Base-by-base conservation (phyloP, 2,113 vertebrate species). In the Bombycilla garrulus region DNA sequence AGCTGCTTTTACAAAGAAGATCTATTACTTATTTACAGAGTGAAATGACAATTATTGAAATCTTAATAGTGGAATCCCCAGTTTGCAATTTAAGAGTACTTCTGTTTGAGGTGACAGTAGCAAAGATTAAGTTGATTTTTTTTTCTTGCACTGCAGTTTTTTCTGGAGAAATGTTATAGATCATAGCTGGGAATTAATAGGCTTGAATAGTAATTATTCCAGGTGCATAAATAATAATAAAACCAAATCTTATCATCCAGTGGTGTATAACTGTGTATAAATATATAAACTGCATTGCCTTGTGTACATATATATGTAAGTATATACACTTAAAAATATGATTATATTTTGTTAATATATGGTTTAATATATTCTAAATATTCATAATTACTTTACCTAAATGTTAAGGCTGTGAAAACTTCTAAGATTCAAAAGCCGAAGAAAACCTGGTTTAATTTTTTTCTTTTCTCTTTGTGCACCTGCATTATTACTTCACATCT, bases 11-110 rank as follows among this genome's bases (percentile, higher is more conserved):
- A 88, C 56, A 88, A 91, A 92, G 72, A 44, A n/a, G 64, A 54
- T 67, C 70, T 71, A 67, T 91, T 81, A 85, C 64, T 86, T 96
- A 33, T 20, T 92, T 95, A 69, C 42, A 51, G 13, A 24, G 78
- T 38, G 60, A 95, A 77, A 73, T 31, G 57, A 26, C 45, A 89
- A 29, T 96, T 93, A 89, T 48, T 90, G 50, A 81, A 79, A 69
- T 86, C 33, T 87, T 94, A 79, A 50, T 64, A 50, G 22, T 42
- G 54, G n/a, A 78, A 65, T 88, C 53, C 83, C 78, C 47, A n/a
- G n/a, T 77, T 66, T 96, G 77, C 57, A 93, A 70, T 95, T 95
- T 94, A 96, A 73, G 38, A 90, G 73, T 57, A 36, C 47, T 93
- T 97, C 53, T 86, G 35, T 82, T 86, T 73, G 36, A 96, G 62